phyloP scores from a whole-genome alignment of 1,140 invertebrate species.

The Nymphalis io region DNA sequence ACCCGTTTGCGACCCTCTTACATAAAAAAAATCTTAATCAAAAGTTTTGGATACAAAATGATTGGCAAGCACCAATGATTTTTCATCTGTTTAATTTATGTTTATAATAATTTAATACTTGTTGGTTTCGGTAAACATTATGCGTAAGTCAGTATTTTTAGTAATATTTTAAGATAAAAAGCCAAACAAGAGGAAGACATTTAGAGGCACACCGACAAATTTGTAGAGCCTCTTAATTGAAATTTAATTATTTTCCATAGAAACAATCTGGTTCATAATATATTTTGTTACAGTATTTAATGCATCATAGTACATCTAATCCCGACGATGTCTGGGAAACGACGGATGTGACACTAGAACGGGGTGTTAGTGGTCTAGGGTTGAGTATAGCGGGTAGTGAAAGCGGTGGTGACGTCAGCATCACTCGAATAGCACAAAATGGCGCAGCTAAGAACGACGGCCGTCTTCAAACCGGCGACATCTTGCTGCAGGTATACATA shows the following conservation, averaged over 20 bases:
- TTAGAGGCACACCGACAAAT: no score
- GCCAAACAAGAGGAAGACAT: no score
- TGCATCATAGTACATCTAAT: slow-evolving; percentile 47
- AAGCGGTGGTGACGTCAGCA: slow-evolving; percentile 95
- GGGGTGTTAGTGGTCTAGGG: slow-evolving; percentile 92
- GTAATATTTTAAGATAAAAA: no score
- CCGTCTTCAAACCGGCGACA: slow-evolving; percentile 81
- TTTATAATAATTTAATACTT: no score
- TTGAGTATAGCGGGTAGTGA: slow-evolving; percentile 81
- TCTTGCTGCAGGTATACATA: slow-evolving; percentile 81
- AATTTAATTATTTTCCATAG: not conserved
- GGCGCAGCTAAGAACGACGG: slow-evolving; percentile 93
- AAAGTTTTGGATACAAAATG: no score
- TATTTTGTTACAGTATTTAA: slow-evolving; percentile 29
- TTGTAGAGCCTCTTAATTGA: no score
- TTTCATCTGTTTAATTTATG: no score
- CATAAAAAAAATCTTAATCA: no score
- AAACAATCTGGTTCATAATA: not conserved
- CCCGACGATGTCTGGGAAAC: slow-evolving; percentile 87
- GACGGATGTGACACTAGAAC: slow-evolving; percentile 92
- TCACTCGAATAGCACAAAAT: slow-evolving; percentile 97
- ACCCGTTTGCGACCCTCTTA: no score
- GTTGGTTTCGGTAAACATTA: no score
- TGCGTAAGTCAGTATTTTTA: no score
- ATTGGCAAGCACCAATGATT: no score